Conservation (phyloP, 2,797 vertebrate genomes). For the Balearica regulorum region DNA sequence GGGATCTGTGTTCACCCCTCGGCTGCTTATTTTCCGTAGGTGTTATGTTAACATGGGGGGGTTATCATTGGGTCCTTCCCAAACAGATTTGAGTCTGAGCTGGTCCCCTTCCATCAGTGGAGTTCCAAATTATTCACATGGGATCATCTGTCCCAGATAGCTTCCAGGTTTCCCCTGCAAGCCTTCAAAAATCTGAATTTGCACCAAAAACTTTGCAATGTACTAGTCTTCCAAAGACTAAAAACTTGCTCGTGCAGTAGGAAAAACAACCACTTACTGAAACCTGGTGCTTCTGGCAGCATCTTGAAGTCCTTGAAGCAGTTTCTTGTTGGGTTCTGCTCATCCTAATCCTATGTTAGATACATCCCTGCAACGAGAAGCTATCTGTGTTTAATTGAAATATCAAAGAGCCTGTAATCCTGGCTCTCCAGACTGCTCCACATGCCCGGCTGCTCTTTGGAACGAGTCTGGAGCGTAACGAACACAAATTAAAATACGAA, state of each 20-base stretch:
- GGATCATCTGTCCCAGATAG: neutral
- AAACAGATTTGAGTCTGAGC: neutral
- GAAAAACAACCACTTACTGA: neutral
- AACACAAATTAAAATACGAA: neutral
- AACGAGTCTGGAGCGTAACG: neutral
- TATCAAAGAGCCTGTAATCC: neutral
- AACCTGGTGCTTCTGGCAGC: neutral
- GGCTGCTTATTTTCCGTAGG: accelerated
- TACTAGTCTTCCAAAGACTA: neutral
- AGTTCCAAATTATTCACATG: neutral
- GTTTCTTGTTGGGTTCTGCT: neutral
- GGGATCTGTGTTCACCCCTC: neutral
- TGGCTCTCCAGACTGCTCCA: neutral
- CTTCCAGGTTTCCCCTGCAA: neutral
- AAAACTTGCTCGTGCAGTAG: accelerated
- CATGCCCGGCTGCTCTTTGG: neutral
- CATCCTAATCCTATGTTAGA: neutral
- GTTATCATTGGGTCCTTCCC: neutral
- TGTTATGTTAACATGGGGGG: accelerated
- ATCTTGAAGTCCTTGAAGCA: neutral
- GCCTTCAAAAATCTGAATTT: neutral
- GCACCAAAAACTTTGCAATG: neutral
- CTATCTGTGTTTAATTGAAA: neutral
- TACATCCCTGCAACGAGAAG: neutral
- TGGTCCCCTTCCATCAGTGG: neutral